These are phyloP conservation scores for Matsumurasca onukii DNA, from an alignment of 1,140 invertebrate genomes.

Conservation along the genomic window DNA sequence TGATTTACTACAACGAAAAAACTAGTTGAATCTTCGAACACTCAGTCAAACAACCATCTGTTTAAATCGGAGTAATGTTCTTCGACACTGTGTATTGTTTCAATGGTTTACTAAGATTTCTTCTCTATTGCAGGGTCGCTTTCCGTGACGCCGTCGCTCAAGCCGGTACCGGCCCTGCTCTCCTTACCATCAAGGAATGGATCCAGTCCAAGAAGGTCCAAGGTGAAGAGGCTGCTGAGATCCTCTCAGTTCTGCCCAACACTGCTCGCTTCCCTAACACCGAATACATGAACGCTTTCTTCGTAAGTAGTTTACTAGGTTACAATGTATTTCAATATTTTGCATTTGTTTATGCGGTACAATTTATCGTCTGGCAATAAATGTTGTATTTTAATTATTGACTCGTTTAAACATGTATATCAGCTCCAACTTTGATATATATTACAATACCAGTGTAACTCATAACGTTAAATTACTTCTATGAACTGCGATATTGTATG, in stretches of 20 bases:
- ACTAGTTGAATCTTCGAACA: no score
- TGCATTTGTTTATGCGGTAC: no score
- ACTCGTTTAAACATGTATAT: no score
- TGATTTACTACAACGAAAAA: not conserved
- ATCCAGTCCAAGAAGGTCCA: conserved; percentile 56
- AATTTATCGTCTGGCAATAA: no score
- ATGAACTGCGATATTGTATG: not conserved
- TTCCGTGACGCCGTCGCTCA: conserved; percentile 63
- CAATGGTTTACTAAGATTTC: no score
- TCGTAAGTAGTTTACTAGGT: conserved; percentile 48
- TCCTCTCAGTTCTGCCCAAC: conserved; percentile 54
- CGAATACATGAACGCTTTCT: conserved; percentile 59
- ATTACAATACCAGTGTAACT: no score
- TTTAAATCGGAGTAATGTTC: no score
- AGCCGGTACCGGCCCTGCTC: conserved; percentile 64
- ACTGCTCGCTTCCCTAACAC: conserved; percentile 59
- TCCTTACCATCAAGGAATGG: conserved; percentile 59
- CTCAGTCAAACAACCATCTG: no score
- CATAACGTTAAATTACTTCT: conserved; percentile 5
- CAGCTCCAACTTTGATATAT: no score
- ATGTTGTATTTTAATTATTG: no score
- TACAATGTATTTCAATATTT: not conserved
- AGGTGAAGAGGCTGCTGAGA: conserved; percentile 54
- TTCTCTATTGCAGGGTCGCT: conserved; percentile 44
- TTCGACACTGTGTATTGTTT: no score